These are phyloP conservation scores for Telmatochromis sp. DNA, from an alignment of 2,113 vertebrate species.

Conservation along the genomic window DNA sequence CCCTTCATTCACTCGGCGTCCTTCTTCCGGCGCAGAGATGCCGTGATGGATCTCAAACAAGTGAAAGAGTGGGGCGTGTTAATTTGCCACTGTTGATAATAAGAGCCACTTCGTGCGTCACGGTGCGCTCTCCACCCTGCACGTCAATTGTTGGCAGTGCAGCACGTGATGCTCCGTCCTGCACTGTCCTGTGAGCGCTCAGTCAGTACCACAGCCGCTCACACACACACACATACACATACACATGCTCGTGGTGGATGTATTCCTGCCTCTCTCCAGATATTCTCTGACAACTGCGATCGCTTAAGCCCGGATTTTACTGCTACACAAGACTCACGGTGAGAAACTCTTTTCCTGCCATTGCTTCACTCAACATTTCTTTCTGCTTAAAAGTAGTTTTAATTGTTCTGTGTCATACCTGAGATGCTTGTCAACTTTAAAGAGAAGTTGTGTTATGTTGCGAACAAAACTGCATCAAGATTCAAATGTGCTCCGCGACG, in stretches of 20 bases:
- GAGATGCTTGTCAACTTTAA: not conserved
- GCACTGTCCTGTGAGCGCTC: constrained; percentile 19
- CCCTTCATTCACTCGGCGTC: not conserved
- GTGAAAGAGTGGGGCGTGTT: not conserved
- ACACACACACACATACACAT: not conserved
- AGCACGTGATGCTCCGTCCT: constrained; percentile 47
- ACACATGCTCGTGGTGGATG: not conserved
- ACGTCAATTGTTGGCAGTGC: constrained; percentile 20
- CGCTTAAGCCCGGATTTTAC: not conserved
- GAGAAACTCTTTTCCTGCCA: not conserved
- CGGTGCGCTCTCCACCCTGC: constrained; percentile 39
- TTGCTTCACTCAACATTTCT: not conserved
- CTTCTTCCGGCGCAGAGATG: not conserved
- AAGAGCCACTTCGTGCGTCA: constrained; percentile 52
- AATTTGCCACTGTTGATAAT: not conserved
- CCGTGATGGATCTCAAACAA: not conserved
- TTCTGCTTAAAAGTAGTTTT: not conserved
- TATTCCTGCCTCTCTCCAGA: not conserved
- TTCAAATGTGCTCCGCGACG: not conserved
- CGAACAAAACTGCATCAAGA: not conserved
- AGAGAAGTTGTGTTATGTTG: not conserved
- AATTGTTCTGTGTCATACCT: not conserved
- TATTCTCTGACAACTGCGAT: not conserved
- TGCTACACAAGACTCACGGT: constrained; percentile 18
- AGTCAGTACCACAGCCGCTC: not conserved